Base-by-base conservation (phyloP, 2,888 invertebrate species). In the Anagyrus pseudococci region DNA sequence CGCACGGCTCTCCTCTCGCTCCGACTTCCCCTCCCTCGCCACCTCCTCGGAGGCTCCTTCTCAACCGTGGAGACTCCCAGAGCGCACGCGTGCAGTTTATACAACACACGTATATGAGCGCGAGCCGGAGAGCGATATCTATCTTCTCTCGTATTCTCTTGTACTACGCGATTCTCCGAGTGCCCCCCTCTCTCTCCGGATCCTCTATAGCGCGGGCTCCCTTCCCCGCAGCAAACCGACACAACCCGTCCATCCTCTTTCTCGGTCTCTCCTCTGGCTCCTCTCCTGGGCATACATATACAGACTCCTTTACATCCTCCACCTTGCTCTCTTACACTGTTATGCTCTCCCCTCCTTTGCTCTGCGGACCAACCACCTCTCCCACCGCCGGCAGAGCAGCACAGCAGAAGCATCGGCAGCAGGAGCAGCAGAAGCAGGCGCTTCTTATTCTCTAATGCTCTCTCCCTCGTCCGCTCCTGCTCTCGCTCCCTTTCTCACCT, bases 401-500 rank as follows among this genome's bases (percentile, higher is more conserved):
- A n/a, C n/a, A n/a, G n/a, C n/a, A n/a, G n/a, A n/a, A n/a, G n/a
- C n/a, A n/a, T n/a, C n/a, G n/a, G n/a, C n/a, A n/a, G n/a, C n/a
- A n/a, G n/a, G n/a, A n/a, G n/a, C n/a, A n/a, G n/a, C n/a, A n/a
- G n/a, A n/a, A n/a, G n/a, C n/a, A n/a, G n/a, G n/a, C n/a, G n/a
- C 23, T 56, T 56, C 46, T 29, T 19, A n/a, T 17, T 37, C 50
- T 19, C 50, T 33, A 10, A 13, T 26, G 22, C 33, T 37, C 29
- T 29, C 22, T 55, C 44, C 54, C 44, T 44, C 29, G 29, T 33
- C 44, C 44, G 55, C 46, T 29, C 55, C 19, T 44, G 26, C 26
- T 44, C 25, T n/a, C 43, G 10, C n/a, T 41, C 41, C 26, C 19
- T 43, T 23, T 15, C 25, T 17, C 26, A 2, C 20, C 43, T 43